These are phyloP conservation scores for Tryphoninae sp. DNA, from an alignment of 2,888 invertebrate genomes.

Conservation along the genomic window DNA sequence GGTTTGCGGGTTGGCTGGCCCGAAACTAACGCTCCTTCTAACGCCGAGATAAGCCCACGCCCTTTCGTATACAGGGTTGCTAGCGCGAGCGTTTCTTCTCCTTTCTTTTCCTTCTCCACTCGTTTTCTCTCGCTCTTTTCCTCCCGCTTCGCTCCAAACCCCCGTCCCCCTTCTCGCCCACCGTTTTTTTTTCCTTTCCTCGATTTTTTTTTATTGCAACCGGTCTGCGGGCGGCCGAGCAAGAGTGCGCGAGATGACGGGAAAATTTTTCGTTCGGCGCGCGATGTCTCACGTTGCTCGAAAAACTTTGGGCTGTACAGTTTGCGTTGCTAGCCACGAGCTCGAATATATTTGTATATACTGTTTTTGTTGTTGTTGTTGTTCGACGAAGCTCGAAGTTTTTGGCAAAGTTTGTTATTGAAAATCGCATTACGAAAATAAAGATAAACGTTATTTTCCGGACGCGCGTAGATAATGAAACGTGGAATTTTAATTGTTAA, in stretches of 20 bases:
- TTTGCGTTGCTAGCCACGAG: background rate
- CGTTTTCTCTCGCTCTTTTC: conserved; percentile 49
- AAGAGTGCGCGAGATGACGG: conserved; percentile 54
- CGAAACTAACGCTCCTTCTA: conserved; percentile 60
- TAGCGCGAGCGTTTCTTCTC: conserved; percentile 22
- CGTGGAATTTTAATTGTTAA: no score
- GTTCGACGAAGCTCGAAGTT: no score
- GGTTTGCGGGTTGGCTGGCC: conserved; percentile 61
- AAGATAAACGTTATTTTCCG: no score
- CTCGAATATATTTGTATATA: background rate
- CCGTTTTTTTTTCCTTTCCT: conserved; percentile 24
- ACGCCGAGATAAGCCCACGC: conserved; percentile 61
- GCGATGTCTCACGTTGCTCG: conserved; percentile 21
- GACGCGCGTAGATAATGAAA: no score
- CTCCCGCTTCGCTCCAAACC: conserved; percentile 31
- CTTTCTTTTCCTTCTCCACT: conserved; percentile 10
- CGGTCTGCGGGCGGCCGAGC: conserved; percentile 54
- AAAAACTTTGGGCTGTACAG: background rate
- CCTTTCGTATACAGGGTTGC: conserved; percentile 55
- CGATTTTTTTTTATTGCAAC: conserved; percentile 63
- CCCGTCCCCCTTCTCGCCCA: conserved; percentile 10
- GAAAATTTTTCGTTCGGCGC: conserved; percentile 47
- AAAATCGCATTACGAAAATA: no score
- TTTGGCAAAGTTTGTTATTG: no score
- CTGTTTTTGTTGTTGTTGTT: background rate